Evolutionary conservation across 1,140 invertebrate species (phyloP), one percentile per base, ranked within the genome.

Genomic region (Ptiloglossa arizonensis): DNA sequence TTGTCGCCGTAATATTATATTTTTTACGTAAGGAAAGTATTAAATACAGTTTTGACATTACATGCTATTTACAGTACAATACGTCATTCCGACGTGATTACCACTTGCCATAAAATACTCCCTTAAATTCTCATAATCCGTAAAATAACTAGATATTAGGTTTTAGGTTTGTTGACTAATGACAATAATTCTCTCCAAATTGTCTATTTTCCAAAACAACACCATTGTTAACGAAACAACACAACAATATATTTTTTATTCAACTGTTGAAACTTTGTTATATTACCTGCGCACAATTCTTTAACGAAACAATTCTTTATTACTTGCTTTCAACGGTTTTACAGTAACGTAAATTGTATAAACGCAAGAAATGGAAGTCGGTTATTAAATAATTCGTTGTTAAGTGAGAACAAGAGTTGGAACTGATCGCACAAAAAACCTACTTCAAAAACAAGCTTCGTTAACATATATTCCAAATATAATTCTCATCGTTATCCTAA

Each of bases 41-140:
- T 87, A 87, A 88, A 87, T 88, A 89, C 86, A 88, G 52, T 86
- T 80, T 86, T 75, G 79, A 88, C 74, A 80, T 67, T 81, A 79
- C 56, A 69, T 78, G 66, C 46, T 87, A 87, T 89, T 80, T 86
- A 89, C 83, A 87, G 80, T 77, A 79, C 22, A 59, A 76, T 48
- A 67, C 38, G 17, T 56, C 19, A 41, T 6, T 68, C 24, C n/a
- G 17, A n/a, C 38, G 27, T 41, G 38, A 66, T 48, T 50, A 24
- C 71, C 62, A 44, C 17, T 41, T 56, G 38, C 71, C 27, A 38
- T 57, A 59, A 57, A 57, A 52, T 54, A 41, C 19, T 6, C n/a
- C 4, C 24, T n/a, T 9, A 8, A 35, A 62, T 15, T 27, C 41
- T 71, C 71, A n/a, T 22, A 35, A 56, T 57, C 8, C 22, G 5